Percentiles rank a stretch among this genome's conserved stretches.
Evolutionary conservation across 2,888 invertebrate species (phyloP).

Genomic region (Hofmannophila pseudospretella): DNA sequence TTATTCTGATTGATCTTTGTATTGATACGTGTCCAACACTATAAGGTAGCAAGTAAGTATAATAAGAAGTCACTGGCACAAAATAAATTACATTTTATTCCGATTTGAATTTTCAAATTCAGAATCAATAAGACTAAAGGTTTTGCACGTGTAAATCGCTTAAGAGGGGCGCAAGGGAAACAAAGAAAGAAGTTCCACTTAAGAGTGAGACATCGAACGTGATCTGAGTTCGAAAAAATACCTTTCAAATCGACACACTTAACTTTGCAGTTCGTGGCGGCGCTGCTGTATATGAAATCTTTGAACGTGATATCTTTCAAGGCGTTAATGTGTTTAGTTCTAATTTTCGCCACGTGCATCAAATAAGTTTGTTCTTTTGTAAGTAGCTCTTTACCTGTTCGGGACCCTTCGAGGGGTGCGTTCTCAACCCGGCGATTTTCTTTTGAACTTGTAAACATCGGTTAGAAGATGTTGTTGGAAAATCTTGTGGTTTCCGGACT

Average conservation of each 20-base stretch:
- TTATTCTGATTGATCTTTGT: too few species aligned
- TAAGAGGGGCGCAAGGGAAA: slow-evolving; percentile 37
- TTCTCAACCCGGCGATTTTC: slow-evolving; percentile 26
- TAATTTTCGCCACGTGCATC: not conserved
- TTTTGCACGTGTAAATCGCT: slow-evolving; percentile 50
- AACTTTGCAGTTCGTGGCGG: not conserved
- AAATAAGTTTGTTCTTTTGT: slow-evolving; percentile 12
- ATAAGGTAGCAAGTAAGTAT: too few species aligned
- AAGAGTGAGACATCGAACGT: slow-evolving; percentile 61
- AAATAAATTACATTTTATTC: too few species aligned
- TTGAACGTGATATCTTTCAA: not conserved
- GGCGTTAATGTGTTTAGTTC: not conserved
- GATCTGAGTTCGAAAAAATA: slow-evolving; percentile 74
- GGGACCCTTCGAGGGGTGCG: slow-evolving; percentile 34
- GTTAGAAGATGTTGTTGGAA: slow-evolving; percentile 50
- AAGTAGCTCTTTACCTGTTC: slow-evolving; percentile 61
- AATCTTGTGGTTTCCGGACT: slow-evolving; percentile 53
- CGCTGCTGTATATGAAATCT: not conserved
- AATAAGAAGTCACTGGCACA: too few species aligned
- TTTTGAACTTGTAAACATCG: slow-evolving; percentile 65
- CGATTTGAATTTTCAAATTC: too few species aligned
- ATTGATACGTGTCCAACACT: too few species aligned
- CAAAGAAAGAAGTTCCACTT: slow-evolving; percentile 74
- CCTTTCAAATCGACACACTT: slow-evolving; percentile 18
- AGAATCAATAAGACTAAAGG: slow-evolving; percentile 63